Percentiles rank a stretch among this genome's conserved stretches.
Evolutionary conservation across 2,797 vertebrate genomes (phyloP).

Genomic region (Astyanax mexicanus): DNA sequence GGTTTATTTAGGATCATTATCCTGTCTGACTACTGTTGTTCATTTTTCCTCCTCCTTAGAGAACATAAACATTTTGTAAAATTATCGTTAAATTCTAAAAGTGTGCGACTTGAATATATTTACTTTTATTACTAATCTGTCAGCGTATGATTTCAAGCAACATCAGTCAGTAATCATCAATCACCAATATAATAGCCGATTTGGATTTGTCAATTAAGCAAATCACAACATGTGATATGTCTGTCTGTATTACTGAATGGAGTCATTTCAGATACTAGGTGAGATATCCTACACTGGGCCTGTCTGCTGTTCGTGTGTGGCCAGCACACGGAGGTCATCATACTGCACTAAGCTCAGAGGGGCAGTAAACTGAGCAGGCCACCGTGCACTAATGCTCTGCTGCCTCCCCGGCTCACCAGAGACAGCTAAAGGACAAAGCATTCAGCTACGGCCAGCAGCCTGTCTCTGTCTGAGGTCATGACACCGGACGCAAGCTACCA

Average conservation of each 20-base stretch:
- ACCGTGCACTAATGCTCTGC: neutral
- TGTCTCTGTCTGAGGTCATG: neutral
- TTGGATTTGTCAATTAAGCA: no score
- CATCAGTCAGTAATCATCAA: no score
- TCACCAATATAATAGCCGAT: no score
- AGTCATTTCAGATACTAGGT: neutral
- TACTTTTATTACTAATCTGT: no score
- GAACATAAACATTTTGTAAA: no score
- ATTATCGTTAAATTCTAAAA: no score
- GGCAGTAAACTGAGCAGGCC: constrained; percentile 1
- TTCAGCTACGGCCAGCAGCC: neutral
- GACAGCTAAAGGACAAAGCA: neutral
- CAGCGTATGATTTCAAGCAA: no score
- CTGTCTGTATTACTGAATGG: neutral
- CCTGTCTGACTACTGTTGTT: no score
- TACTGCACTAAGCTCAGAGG: constrained; percentile 19
- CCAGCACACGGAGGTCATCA: constrained; percentile 22
- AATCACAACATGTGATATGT: no score
- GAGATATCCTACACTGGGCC: neutral
- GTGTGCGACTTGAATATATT: no score
- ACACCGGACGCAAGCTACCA: neutral
- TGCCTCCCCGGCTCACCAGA: neutral
- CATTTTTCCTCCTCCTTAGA: no score
- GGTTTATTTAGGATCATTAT: no score
- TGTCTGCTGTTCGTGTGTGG: neutral